Evolutionary conservation across 2,888 invertebrate genomes (phyloP).

Genomic region (Polydrusus cervinus): DNA sequence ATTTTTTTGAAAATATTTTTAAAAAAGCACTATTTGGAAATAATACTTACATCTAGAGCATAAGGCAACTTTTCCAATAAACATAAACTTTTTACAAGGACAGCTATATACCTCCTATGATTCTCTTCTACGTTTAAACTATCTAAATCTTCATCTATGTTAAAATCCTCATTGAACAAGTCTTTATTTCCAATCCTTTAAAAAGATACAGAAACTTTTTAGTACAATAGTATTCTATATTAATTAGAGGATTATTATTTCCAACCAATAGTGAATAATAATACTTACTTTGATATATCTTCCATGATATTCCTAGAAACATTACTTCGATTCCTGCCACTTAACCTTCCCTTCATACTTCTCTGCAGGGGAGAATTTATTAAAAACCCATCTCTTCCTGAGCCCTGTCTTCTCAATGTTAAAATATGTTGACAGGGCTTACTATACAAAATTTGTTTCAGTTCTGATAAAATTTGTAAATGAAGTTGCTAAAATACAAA

Average conservation of each 20-base stretch:
- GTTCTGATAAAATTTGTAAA: slow-evolving; percentile 80
- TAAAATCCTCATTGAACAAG: slow-evolving; percentile 64
- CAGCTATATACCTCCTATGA: slow-evolving; percentile 82
- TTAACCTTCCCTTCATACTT: slow-evolving; percentile 74
- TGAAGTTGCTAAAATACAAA: slow-evolving; percentile 76
- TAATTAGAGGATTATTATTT: neutral
- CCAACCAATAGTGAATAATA: neutral
- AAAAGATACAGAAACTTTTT: slow-evolving; percentile 44
- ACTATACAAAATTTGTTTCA: slow-evolving; percentile 81
- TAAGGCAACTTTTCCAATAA: slow-evolving; percentile 88
- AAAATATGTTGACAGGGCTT: slow-evolving; percentile 69
- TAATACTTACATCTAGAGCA: slow-evolving; percentile 81
- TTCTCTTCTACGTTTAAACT: slow-evolving; percentile 76
- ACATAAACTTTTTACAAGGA: slow-evolving; percentile 89
- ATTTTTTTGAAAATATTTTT: no score
- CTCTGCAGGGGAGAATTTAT: slow-evolving; percentile 75
- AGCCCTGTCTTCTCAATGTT: slow-evolving; percentile 77
- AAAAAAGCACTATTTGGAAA: no score
- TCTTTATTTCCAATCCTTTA: slow-evolving; percentile 62
- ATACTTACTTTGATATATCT: slow-evolving; percentile 56
- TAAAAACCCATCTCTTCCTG: slow-evolving; percentile 72
- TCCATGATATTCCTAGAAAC: slow-evolving; percentile 75
- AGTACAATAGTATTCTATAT: no score
- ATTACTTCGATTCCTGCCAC: slow-evolving; percentile 74
- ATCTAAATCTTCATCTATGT: slow-evolving; percentile 76